A percentile compares a stretch with the other conserved stretches of the same genome.
phyloP scores from a whole-genome alignment of 30 jellyfish, hydroid and myxozoan species.

The Nemopilema nomurai region DNA sequence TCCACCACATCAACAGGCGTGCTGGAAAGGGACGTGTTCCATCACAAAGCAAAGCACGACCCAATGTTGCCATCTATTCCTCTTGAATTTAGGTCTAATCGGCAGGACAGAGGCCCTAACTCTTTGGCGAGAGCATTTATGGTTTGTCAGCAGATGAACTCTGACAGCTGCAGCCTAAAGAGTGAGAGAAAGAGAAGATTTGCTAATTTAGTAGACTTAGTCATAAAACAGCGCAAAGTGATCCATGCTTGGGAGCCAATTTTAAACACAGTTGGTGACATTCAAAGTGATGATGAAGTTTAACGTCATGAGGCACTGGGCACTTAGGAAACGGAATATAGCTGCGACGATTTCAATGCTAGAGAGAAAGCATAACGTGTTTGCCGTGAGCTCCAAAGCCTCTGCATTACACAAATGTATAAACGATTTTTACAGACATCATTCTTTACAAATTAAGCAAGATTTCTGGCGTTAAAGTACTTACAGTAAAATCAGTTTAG shows the following conservation, averaged over 20 bases:
- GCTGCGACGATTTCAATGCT: too few relatives aligned
- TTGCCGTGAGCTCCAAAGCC: too few relatives aligned
- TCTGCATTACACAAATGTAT: too few relatives aligned
- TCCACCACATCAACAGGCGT: conserved; percentile 1
- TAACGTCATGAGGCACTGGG: too few relatives aligned
- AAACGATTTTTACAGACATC: too few relatives aligned
- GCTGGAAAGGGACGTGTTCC: not conserved
- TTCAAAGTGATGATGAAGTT: conserved; percentile 59
- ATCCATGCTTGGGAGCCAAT: conserved; percentile 70
- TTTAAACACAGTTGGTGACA: conserved; percentile 55
- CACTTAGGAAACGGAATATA: too few relatives aligned
- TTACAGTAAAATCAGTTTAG: too few relatives aligned
- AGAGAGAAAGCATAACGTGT: too few relatives aligned
- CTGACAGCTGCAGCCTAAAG: conserved; percentile 27
- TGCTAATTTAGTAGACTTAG: conserved; percentile 43
- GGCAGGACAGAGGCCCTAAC: conserved; percentile 9
- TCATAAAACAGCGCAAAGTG: conserved; percentile 51
- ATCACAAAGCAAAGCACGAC: conserved; percentile 16
- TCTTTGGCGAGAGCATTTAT: conserved; percentile 45
- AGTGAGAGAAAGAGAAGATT: conserved; percentile 59
- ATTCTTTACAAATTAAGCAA: too few relatives aligned
- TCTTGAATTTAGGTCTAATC: conserved; percentile 12
- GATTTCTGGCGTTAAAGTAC: too few relatives aligned
- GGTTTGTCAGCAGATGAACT: conserved; percentile 27
- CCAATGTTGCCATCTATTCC: conserved; percentile 44